phyloP scores from a whole-genome alignment of 2,797 vertebrate genomes.

The Channa striata region DNA sequence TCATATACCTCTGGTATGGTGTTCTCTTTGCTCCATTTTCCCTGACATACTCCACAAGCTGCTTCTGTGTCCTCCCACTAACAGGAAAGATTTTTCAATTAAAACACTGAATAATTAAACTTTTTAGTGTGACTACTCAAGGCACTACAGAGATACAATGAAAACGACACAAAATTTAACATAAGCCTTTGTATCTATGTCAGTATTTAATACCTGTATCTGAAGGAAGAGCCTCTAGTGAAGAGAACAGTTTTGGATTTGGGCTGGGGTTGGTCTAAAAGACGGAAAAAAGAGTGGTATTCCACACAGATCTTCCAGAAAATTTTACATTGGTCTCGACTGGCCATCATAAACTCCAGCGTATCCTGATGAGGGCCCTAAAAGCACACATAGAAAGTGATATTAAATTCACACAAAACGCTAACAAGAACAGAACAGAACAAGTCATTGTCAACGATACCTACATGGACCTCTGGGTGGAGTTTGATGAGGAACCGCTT shows the following conservation, averaged over 20 bases:
- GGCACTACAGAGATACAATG: not conserved
- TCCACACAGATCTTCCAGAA: conserved; percentile 99
- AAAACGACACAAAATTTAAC: not conserved
- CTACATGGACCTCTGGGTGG: conserved; percentile 94
- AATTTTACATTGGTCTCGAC: conserved; percentile 95
- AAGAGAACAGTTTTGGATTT: conserved; percentile 93
- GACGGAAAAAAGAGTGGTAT: conserved; percentile 95
- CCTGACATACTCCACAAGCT: conserved; percentile 93
- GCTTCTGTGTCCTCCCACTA: conserved; percentile 97
- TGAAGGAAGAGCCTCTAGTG: conserved; percentile 96
- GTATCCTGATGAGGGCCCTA: conserved; percentile 97
- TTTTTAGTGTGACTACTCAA: not conserved
- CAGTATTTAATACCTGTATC: conserved; percentile 90
- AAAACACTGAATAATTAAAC: conserved; percentile 18
- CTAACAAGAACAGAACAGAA: not conserved
- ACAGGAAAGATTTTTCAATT: conserved; percentile 41
- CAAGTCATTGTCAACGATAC: conserved; percentile 59
- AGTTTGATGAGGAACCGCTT: conserved; percentile 97
- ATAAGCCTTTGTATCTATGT: not conserved
- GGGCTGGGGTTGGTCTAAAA: conserved; percentile 94
- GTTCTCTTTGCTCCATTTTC: conserved; percentile 90
- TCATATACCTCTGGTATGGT: conserved; percentile 91
- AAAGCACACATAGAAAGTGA: conserved; percentile 25
- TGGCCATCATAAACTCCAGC: conserved; percentile 93
- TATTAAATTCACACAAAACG: not conserved